These are phyloP conservation scores for Rotaria sp. DNA, from an alignment of 2,888 invertebrate genomes.

Conservation along the genomic window DNA sequence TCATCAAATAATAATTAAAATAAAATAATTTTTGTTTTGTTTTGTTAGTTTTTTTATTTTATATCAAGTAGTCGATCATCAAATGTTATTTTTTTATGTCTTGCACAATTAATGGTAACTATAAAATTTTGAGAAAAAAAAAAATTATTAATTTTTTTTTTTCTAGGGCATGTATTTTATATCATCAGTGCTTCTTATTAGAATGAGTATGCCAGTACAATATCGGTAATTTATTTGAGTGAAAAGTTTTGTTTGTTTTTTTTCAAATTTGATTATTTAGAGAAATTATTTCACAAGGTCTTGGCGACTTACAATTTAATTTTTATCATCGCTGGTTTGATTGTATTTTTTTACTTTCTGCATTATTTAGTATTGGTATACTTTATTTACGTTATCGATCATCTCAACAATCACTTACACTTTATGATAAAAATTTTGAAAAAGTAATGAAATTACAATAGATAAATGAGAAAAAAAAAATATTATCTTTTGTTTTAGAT, in stretches of 20 bases:
- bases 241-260: background rate
- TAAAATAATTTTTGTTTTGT: conserved; percentile 40
- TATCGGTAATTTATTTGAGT: conserved; percentile 61
- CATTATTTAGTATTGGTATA: conserved; percentile 85
- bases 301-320: conserved; percentile 93
- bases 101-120: conserved; percentile 88
- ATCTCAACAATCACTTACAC: background rate
- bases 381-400: conserved; percentile 62
- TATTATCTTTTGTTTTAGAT: background rate
- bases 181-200: conserved; percentile 86
- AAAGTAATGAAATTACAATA: background rate
- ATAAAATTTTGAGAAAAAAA: background rate
- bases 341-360: conserved; percentile 93
- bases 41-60: conserved; percentile 87
- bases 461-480: too few species aligned
- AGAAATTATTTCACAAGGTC: conserved; percentile 78
- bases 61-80: conserved; percentile 97
- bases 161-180: conserved; percentile 93
- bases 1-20: conserved; percentile 33
- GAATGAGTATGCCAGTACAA: conserved; percentile 98
- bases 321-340: conserved; percentile 99
- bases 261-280: conserved; percentile 54
- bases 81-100: conserved; percentile 85
- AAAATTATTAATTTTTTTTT: conserved; percentile 18
- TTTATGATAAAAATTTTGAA: conserved; percentile 18